Conservation (phyloP, 1,140 invertebrate species). For the Brachystomella parvula region DNA sequence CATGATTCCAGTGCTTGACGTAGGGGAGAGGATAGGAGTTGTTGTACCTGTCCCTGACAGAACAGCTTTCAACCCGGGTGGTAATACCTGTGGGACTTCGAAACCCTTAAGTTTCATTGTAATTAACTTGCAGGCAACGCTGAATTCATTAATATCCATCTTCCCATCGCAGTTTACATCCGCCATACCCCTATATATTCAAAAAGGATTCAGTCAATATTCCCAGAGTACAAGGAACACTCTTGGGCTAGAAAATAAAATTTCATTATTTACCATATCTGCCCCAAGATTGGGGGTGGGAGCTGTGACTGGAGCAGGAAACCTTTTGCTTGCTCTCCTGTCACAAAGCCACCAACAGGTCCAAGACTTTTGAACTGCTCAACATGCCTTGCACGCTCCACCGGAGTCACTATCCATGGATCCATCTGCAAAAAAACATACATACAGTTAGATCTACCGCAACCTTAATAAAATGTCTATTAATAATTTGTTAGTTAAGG, state of each 20-base stretch:
- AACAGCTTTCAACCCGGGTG: constrained; percentile 54
- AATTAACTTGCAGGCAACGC: constrained; percentile 94
- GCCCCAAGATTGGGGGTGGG: constrained; percentile 73
- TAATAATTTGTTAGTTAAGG: too few species aligned
- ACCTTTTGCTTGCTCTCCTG: constrained; percentile 86
- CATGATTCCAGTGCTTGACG: constrained; percentile 16
- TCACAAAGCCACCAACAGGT: constrained; percentile 78
- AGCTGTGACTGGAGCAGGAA: constrained; percentile 90
- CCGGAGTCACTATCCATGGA: constrained; percentile 77
- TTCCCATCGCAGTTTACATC: constrained; percentile 95
- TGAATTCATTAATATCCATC: constrained; percentile 94
- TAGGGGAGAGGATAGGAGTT: constrained; percentile 17
- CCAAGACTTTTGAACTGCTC: constrained; percentile 83
- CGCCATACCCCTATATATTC: constrained; percentile 76
- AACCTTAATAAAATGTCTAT: too few species aligned
- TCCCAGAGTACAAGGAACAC: not conserved
- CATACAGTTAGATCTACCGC: too few species aligned
- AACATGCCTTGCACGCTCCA: constrained; percentile 79
- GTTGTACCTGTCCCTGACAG: constrained; percentile 27
- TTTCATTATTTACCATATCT: constrained; percentile 72
- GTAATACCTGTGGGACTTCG: constrained; percentile 77
- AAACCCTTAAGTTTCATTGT: constrained; percentile 84
- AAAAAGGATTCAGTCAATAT: not conserved
- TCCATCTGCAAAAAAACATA: constrained; percentile 53
- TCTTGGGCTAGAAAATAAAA: not conserved